phyloP scores from a whole-genome alignment of 2,797 vertebrate species.

The Phoeniculus purpureus region DNA sequence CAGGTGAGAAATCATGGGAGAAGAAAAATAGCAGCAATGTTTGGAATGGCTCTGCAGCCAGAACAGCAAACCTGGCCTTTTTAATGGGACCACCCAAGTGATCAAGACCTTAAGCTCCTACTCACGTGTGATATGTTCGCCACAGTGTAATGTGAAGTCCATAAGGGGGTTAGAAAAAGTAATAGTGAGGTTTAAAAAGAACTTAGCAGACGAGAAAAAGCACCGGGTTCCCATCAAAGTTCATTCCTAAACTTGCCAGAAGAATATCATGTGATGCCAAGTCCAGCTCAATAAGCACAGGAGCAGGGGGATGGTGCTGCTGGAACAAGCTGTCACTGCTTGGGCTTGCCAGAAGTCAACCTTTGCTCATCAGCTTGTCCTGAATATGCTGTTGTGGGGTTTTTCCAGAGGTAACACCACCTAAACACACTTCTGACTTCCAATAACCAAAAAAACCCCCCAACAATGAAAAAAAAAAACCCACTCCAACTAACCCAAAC shows the following conservation, averaged over 20 bases:
- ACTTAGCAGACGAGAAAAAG: slow-evolving; percentile 23
- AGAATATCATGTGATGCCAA: neutral
- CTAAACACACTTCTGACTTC: neutral
- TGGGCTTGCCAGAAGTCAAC: neutral
- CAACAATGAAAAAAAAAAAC: neutral
- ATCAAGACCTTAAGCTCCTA: slow-evolving; percentile 32
- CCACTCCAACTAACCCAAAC: neutral
- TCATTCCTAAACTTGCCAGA: neutral
- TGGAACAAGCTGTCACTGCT: neutral
- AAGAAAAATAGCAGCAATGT: slow-evolving; percentile 32
- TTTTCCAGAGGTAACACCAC: neutral
- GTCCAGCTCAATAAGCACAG: neutral
- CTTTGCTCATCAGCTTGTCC: neutral
- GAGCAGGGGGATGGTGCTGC: neutral
- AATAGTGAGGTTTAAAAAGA: slow-evolving; percentile 19
- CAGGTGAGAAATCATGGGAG: slow-evolving; percentile 6
- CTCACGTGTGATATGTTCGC: slow-evolving; percentile 7
- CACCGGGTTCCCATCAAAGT: neutral
- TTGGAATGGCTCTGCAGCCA: slow-evolving; percentile 45
- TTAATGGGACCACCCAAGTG: slow-evolving; percentile 46
- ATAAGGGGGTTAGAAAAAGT: slow-evolving; percentile 18
- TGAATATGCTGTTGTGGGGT: neutral
- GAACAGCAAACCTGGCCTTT: slow-evolving; percentile 31
- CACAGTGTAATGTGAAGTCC: slow-evolving; percentile 40
- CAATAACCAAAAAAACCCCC: neutral